Evolutionary conservation across 2,113 vertebrate species (phyloP).

Genomic region (Lasiurus borealis): DNA sequence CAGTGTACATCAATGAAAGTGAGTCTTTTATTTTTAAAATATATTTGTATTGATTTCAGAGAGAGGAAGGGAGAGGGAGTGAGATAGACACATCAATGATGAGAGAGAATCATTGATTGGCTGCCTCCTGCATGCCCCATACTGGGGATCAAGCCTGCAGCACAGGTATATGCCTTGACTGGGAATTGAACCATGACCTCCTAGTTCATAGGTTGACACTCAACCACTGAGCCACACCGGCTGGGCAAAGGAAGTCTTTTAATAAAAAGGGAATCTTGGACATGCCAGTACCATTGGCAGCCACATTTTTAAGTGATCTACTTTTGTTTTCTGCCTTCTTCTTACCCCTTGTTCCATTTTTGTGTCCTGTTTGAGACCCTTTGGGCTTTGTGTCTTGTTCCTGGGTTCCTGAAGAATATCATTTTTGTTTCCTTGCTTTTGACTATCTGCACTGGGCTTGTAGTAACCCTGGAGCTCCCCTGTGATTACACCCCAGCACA

Average conservation of each 20-base stretch:
- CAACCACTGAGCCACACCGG: no score
- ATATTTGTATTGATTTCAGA: no score
- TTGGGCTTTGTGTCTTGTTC: conserved; percentile 15
- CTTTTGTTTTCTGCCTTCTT: neutral
- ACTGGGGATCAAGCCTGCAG: no score
- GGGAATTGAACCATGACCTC: no score
- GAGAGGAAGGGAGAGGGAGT: no score
- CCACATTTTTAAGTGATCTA: neutral
- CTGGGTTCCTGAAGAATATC: neutral
- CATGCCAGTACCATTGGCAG: neutral
- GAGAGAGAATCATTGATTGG: no score
- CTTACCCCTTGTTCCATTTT: neutral
- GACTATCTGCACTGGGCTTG: neutral
- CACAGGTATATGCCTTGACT: no score
- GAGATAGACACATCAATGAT: no score
- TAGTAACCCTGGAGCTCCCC: neutral
- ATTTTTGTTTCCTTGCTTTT: conserved; percentile 35
- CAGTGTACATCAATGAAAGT: neutral
- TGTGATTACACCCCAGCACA: neutral
- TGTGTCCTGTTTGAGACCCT: neutral
- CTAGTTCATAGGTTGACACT: no score
- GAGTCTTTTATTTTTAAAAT: neutral
- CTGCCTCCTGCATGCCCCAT: no score
- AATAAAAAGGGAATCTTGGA: neutral
- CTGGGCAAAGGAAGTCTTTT: neutral